Evolutionary conservation across 2,888 invertebrate genomes (phyloP).

Genomic region (Cyclophora punctaria): DNA sequence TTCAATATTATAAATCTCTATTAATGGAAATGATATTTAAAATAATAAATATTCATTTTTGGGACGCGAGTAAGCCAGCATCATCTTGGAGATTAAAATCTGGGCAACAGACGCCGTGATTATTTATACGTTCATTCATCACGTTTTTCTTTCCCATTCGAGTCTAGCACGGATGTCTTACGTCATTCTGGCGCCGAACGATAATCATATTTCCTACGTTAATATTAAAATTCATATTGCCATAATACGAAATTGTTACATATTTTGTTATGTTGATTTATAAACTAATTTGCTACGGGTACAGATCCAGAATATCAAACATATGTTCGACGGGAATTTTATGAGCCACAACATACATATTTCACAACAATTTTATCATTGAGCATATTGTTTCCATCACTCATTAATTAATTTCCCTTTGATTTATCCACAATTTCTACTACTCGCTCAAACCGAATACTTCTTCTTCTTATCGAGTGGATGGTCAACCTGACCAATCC

Average conservation of each 20-base stretch:
- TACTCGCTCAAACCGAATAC: no score
- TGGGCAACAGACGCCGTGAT: constrained; percentile 32
- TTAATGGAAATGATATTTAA: background rate
- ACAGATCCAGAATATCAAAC: no score
- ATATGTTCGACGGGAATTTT: background rate
- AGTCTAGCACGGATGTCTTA: constrained; percentile 26
- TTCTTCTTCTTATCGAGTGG: no score
- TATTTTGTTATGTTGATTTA: constrained; percentile 19
- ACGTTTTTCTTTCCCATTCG: constrained; percentile 37
- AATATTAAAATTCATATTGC: constrained; percentile 22
- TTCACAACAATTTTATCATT: no score
- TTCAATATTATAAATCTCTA: no score
- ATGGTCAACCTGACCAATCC: no score
- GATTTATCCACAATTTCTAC: no score
- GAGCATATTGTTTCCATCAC: no score
- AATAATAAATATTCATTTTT: background rate
- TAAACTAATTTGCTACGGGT: constrained; percentile 20
- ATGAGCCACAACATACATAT: no score
- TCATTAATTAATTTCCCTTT: no score
- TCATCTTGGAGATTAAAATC: constrained; percentile 42
- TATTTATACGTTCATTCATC: constrained; percentile 53
- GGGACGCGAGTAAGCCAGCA: constrained; percentile 16
- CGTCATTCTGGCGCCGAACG: constrained; percentile 15
- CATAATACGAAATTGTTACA: constrained; percentile 11
- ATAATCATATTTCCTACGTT: constrained; percentile 20